Percentiles rank a stretch among this genome's conserved stretches.
These are phyloP conservation scores for Margaritifera margaritifera DNA, from an alignment of 2,888 invertebrate genomes.

Conservation along the genomic window DNA sequence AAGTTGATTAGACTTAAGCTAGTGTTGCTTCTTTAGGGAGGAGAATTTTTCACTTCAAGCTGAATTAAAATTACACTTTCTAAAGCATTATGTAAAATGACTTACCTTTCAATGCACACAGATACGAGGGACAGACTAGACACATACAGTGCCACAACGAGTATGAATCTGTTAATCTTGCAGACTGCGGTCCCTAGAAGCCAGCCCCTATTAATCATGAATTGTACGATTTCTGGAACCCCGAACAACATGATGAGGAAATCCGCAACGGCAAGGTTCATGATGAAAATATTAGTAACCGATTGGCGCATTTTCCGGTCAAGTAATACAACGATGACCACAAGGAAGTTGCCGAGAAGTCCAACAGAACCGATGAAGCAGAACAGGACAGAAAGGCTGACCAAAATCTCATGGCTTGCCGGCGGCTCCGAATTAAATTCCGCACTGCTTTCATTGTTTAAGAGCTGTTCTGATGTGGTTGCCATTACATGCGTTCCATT, in stretches of 20 bases:
- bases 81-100: background rate
- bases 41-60: too few relatives aligned
- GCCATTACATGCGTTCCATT: too few relatives aligned
- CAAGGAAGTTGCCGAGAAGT: slow-evolving; percentile 69
- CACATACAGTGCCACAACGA: slow-evolving; percentile 73
- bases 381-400: slow-evolving; percentile 63
- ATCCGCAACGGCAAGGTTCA: slow-evolving; percentile 71
- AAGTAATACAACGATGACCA: slow-evolving; percentile 65
- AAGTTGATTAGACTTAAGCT: too few relatives aligned
- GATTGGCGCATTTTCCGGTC: slow-evolving; percentile 70
- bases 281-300: slow-evolving; percentile 71
- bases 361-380: slow-evolving; percentile 67
- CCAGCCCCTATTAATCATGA: slow-evolving; percentile 69
- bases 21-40: too few relatives aligned
- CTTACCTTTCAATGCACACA: slow-evolving; percentile 73
- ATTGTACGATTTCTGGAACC: slow-evolving; percentile 70
- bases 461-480: too few relatives aligned
- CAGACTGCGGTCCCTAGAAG: slow-evolving; percentile 66
- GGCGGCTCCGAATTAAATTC: too few relatives aligned
- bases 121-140: slow-evolving; percentile 74
- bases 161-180: slow-evolving; percentile 70
- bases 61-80: too few relatives aligned
- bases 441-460: too few relatives aligned
- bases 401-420: slow-evolving; percentile 22
- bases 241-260: slow-evolving; percentile 69